Evolutionary conservation across 2,888 invertebrate genomes (phyloP).

Genomic region (Ophioninae sp.): DNA sequence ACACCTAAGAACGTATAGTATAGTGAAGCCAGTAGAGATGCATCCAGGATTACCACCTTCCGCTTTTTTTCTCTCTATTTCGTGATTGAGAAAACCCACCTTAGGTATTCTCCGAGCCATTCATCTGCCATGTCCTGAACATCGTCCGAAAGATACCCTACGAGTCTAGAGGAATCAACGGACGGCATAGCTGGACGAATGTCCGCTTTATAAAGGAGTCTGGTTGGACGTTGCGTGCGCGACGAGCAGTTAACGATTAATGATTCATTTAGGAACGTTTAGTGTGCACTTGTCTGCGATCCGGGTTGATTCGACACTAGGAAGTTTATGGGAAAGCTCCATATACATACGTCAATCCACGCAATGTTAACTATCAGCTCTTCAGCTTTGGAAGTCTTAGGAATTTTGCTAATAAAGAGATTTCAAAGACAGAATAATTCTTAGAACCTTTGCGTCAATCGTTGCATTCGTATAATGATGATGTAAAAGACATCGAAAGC

Average conservation of each 20-base stretch:
- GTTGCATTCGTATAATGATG: too few relatives aligned
- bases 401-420: too few relatives aligned
- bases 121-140: conserved; percentile 53
- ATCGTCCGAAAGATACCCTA: conserved; percentile 72
- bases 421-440: too few relatives aligned
- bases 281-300: conserved; percentile 66
- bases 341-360: too few relatives aligned
- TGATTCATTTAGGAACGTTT: conserved; percentile 80
- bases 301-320: conserved; percentile 54
- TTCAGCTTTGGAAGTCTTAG: too few relatives aligned
- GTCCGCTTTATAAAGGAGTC: conserved; percentile 79
- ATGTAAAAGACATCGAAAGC: too few relatives aligned
- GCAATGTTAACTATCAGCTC: too few relatives aligned
- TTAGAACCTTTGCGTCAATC: too few relatives aligned
- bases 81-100: background rate
- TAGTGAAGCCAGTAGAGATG: conserved; percentile 26
- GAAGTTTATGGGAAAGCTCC: background rate
- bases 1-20: conserved; percentile 3
- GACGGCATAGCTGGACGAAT: conserved; percentile 71
- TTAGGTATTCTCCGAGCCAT: conserved; percentile 39
- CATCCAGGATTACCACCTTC: conserved; percentile 43
- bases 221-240: conserved; percentile 66
- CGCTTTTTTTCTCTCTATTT: conserved; percentile 3
- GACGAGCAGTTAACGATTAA: conserved; percentile 79
- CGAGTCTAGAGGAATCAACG: conserved; percentile 52